A percentile compares a stretch with the other conserved stretches of the same genome.
phyloP scores from a whole-genome alignment of 1,140 invertebrate species.

The Rhagoletis zephyria region DNA sequence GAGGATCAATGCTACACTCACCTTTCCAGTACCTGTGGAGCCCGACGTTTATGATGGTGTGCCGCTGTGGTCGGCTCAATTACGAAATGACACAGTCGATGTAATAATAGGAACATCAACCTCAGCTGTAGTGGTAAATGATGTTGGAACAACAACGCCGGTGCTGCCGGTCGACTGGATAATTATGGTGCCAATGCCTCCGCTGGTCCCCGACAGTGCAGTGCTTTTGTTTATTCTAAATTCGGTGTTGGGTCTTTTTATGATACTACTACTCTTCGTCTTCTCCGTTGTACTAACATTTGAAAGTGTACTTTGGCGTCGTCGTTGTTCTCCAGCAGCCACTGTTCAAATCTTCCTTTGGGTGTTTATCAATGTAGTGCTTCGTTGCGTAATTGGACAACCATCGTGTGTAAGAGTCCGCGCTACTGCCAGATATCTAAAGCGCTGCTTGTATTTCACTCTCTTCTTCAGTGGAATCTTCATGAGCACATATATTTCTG shows the following conservation, averaged over 20 bases:
- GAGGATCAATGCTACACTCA: neutral
- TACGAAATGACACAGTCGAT: neutral
- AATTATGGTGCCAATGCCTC: neutral
- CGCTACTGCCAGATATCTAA: neutral
- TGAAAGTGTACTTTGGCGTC: neutral
- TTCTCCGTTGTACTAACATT: neutral
- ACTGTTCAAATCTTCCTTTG: neutral
- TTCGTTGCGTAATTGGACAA: neutral
- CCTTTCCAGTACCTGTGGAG: neutral
- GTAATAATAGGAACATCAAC: neutral
- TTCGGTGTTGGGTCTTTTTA: neutral
- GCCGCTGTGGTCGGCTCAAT: neutral
- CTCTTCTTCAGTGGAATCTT: conserved; percentile 5
- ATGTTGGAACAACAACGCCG: neutral
- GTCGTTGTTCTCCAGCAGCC: neutral
- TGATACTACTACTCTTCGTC: neutral
- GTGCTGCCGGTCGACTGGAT: neutral
- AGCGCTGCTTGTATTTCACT: neutral
- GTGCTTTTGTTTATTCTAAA: neutral
- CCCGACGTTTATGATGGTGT: too few species aligned
- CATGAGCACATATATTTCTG: conserved; percentile 14
- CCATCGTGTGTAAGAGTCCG: neutral
- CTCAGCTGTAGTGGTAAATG: too few species aligned
- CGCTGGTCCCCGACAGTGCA: neutral
- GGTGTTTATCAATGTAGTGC: neutral